A percentile compares a stretch with the other conserved stretches of the same genome.
Evolutionary conservation across 2,888 invertebrate genomes (phyloP).

Genomic region (Dryomyza anilis): DNA sequence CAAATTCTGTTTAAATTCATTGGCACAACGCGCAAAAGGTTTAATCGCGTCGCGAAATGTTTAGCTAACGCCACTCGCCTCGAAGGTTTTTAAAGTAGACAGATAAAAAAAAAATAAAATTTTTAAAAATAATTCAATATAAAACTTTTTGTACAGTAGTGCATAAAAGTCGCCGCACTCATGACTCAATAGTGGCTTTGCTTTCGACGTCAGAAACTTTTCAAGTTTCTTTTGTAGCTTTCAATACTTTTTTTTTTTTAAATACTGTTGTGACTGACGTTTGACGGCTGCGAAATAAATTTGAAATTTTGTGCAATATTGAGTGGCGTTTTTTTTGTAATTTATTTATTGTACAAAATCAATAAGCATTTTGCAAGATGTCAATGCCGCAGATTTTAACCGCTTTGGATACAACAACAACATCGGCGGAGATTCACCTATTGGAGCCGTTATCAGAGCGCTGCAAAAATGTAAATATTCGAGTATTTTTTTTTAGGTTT

Average conservation of each 20-base stretch:
- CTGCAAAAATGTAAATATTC: conserved; percentile 54
- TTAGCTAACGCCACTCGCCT: no score
- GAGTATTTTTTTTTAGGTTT: no score
- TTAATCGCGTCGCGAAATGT: neutral
- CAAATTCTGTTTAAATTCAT: conserved; percentile 14
- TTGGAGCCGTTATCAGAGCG: conserved; percentile 48
- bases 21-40: neutral
- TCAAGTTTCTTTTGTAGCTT: neutral
- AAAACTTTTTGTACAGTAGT: neutral
- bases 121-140: no score
- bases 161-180: neutral
- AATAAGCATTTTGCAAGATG: conserved; percentile 37
- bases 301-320: neutral
- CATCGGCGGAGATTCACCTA: conserved; percentile 14
- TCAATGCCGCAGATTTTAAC: conserved; percentile 52
- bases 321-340: neutral
- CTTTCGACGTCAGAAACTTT: no score
- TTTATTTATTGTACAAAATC: neutral
- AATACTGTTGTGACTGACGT: neutral
- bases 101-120: neutral
- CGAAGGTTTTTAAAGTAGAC: neutral
- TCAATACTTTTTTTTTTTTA: no score
- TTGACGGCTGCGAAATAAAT: neutral
- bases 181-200: no score
- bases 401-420: conserved; percentile 41